Evolutionary conservation across 1,140 invertebrate species (phyloP), one percentile per base, ranked within the genome.

Genomic region (Drosophila littoralis): DNA sequence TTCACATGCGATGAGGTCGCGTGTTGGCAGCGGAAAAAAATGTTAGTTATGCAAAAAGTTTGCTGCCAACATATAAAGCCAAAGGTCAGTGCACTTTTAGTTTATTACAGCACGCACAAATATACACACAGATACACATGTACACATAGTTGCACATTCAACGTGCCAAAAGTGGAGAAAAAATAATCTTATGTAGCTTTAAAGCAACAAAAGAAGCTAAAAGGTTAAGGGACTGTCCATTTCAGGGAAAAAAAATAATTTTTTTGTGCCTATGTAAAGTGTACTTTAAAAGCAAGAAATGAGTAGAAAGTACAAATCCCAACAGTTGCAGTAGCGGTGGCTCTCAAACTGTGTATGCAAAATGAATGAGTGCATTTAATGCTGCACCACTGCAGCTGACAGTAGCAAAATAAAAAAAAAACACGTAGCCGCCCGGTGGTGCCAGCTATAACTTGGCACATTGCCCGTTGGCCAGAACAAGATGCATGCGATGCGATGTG

Each of bases 41-140:
- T 76, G 79, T 83, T 86, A 83, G 83, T 83, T 86, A 86, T 86
- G 83, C 84, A 83, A 89, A 86, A 86, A 88, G 83, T 80, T 86
- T 82, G 50, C 66, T 63, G 65, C 52, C 68, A 63, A 35, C 40
- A 66, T 32, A 76, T 79, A 86, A 83, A 83, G 79, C 69, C 70
- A 83, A 59, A 89, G 84, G 84, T 86, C 84, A 80, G 36, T 86
- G 83, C 79, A 79, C 83, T 80, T 78, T 79, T 61, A 72, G 68
- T 79, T 68, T 77, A 77, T 84, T 70, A 52, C 64, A 54, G 67
- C 52, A 42, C 38, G 46, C 43, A 35, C 35, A 46, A 32, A 52
- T 38, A 48, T 15, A 42, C 22, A 33, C 33, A 15, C 7, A 48
- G 17, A 66, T 45, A 50, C 28, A 51, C 17, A 43, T 13, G 28